Base-by-base conservation (phyloP, 2,888 invertebrate species). In the Galerucella nymphaeae region DNA sequence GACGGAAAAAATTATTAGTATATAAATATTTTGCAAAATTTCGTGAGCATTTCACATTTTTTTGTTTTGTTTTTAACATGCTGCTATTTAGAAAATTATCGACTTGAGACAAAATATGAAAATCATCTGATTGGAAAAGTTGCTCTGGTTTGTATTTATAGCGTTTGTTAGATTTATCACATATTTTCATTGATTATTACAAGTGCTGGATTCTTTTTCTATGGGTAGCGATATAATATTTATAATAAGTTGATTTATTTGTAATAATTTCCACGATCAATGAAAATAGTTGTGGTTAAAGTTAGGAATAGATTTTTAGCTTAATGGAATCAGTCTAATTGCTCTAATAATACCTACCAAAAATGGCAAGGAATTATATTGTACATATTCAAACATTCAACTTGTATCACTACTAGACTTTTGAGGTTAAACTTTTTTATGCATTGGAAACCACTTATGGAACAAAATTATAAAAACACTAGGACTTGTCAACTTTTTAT, bases 61-160 rank as follows among this genome's bases (percentile, higher is more conserved):
- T 61, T 61, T 45, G 30, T 45, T 74, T 72, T 72, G 53, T 84
- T 82, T 82, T 81, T 82, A 81, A 77, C 80, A 83, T 83, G 85
- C 88, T 89, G 89, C 90, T 79, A 65, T 76, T 68, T 91, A 98
- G 98, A 98, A 90, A 98, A 98, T 90, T 97, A 98, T 91, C 93
- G 97, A 83, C 93, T 97, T 87, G 96, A 97, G 89, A 96, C 97
- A 87, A 95, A 96, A 88, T 97, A 97, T 90, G 97, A 98, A 90
- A 97, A 97, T 88, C 96, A 98, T 89, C 93, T 98, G 87, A 97
- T 98, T 89, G 94, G 96, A 88, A 98, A 98, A 92, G 95, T 98
- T 88, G 96, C 97, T 85, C 91, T 98, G 92, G 94, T 94, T 91
- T 91, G 92, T 92, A 92, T 91, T 85, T 75, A 45, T 66, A 67